A percentile compares a stretch with the other conserved stretches of the same genome.
These are phyloP conservation scores for Yponomeuta cagnagella DNA, from an alignment of 2,888 invertebrate genomes.

Conservation along the genomic window DNA sequence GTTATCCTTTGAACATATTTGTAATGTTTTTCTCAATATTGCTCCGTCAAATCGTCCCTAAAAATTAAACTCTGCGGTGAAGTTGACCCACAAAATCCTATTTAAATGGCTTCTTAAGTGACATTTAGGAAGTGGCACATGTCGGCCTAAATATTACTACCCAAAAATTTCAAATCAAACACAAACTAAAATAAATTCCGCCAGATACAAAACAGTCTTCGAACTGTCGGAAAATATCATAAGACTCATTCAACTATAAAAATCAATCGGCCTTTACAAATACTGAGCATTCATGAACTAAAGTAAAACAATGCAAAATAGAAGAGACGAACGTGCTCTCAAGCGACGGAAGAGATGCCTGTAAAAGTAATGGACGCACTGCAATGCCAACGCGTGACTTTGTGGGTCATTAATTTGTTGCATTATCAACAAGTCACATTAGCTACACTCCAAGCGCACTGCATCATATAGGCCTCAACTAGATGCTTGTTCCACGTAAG, in stretches of 20 bases:
- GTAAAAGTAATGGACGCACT: conserved; percentile 12
- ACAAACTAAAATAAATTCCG: neutral
- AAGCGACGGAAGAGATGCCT: neutral
- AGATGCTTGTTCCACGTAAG: conserved; percentile 39
- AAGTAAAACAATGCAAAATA: neutral
- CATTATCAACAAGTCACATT: conserved; percentile 36
- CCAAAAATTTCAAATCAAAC: neutral
- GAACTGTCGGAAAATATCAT: no score
- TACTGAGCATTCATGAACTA: neutral
- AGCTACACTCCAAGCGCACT: conserved; percentile 33
- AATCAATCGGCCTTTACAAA: neutral
- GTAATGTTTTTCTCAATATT: no score
- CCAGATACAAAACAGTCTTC: neutral
- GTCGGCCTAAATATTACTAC: neutral
- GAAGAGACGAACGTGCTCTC: conserved; percentile 9
- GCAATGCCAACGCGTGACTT: conserved; percentile 24
- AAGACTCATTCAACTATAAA: neutral
- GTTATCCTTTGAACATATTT: no score
- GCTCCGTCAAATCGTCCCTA: no score
- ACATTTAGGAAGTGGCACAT: no score
- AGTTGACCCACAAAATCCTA: no score
- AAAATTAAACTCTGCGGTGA: no score
- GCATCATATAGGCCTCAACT: conserved; percentile 50
- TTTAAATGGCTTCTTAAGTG: no score
- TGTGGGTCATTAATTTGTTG: conserved; percentile 34